Base-by-base conservation (phyloP, 2,888 invertebrate species). In the Pimpla rufipes region DNA sequence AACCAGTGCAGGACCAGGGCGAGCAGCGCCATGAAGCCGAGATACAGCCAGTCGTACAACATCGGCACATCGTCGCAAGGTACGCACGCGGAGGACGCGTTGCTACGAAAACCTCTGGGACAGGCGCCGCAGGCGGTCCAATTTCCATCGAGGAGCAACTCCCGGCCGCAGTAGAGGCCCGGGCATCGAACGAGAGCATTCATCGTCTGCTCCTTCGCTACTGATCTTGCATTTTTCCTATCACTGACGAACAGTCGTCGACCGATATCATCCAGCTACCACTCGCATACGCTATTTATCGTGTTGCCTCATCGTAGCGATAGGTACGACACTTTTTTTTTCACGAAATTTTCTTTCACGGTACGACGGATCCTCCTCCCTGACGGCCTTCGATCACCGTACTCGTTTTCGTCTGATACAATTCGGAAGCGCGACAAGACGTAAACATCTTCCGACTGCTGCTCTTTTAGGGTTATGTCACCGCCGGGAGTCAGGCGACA, bases 41-140 rank as follows among this genome's bases (percentile, higher is more conserved):
- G 95, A 92, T 98, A 98, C 59, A 99, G 95, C 97, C 98, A 98
- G 90, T 99, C 99, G 90, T 99, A 99, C 52, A 97, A 95, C 13
- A 96, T 94, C 0, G 98, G 97, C 45, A 94, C 94, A 74, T 97
- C 96, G 0, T 95, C 94, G 90, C 99, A 99, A 1, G 95, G 95
- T 18, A 95, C 93, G 91, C 99, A 98, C 52, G 96, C 95, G 76
- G 97, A 97, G 0, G 96, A 95, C 0, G 94, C 93, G 89, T 96
- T 96, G 57, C 97, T 96, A 40, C 97, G 94, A 89, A 95, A 98
- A 0, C 99, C 98, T 87, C 98, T 94, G 0, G 97, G 97, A 89
- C 98, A 98, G 0, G 97, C 96, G 0, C 98, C 98, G 92, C 99
- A 99, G 11, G 96, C 96, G 88, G 97, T 96, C 95, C 96, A 97